Evolutionary conservation across 2,797 vertebrate species (phyloP).

Genomic region (Masticophis lateralis): DNA sequence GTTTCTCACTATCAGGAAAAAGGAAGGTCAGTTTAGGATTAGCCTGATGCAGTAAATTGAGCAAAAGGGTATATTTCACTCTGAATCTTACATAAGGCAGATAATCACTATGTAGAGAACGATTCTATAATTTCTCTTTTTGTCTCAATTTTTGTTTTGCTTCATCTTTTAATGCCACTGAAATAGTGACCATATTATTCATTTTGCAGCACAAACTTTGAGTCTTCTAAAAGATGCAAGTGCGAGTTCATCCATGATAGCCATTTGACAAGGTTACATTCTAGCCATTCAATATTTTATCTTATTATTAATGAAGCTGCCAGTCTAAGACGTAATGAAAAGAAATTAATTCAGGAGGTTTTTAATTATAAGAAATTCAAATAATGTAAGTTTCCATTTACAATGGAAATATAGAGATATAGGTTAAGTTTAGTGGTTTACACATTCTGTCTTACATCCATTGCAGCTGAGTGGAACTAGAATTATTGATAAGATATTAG

Average conservation of each 20-base stretch:
- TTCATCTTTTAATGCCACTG: not conserved
- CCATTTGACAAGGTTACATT: not conserved
- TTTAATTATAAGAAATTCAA: not conserved
- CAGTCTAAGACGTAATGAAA: not conserved
- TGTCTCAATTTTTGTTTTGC: not conserved
- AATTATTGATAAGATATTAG: not conserved
- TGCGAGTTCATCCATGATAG: not conserved
- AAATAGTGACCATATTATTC: not conserved
- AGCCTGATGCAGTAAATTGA: not conserved
- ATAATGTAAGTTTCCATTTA: not conserved
- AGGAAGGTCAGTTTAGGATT: not conserved
- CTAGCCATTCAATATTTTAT: not conserved
- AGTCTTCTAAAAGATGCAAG: not conserved
- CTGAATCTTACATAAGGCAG: not conserved
- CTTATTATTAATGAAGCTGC: not conserved
- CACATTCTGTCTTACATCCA: not conserved
- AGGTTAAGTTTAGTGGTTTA: not conserved
- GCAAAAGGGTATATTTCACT: not conserved
- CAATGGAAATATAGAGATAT: not conserved
- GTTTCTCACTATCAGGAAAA: not conserved
- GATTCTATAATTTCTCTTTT: not conserved
- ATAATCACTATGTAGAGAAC: not conserved
- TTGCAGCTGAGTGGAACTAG: not conserved
- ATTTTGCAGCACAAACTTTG: not conserved
- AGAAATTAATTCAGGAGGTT: not conserved